Evolutionary conservation across 2,113 vertebrate species (phyloP), one percentile per base, ranked within the genome.

Genomic region (Hymenochirus boettgeri): DNA sequence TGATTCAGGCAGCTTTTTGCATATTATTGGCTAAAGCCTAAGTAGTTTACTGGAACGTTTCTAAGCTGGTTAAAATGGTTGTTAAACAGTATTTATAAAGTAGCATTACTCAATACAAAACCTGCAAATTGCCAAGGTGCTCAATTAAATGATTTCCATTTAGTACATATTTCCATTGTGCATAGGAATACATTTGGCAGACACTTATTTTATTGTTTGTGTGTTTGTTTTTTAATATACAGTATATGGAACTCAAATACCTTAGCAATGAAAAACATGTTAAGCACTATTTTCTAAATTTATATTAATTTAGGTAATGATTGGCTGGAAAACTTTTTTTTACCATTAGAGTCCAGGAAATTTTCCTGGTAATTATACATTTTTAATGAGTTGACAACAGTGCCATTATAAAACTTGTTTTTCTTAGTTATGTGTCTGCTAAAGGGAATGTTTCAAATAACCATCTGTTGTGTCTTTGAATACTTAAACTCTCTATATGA

Each of bases 141-240:
- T 71, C 46, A 57, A 64, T 19, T 26, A 24, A 65, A 27, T 42
- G 54, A 51, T 13, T 18, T n/a, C n/a, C n/a, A n/a, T n/a, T 17
- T 17, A 80, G 77, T 80, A 77, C 71, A 79, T 83, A 80, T 78
- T 74, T 77, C 75, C 78, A 76, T 83, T 86, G 82, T 82, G 22
- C 77, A 76, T 72, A 77, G 82, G 75, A 83, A 77, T 83, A 75
- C 81, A 75, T 86, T 85, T 72, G 73, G 73, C 86, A 81, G 77
- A 79, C 79, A 82, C 79, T 81, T 82, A 73, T 74, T 69, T 80
- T 56, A 76, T 77, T 75, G 65, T 78, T 77, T 74, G 77, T 80
- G 80, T 72, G 73, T 54, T 72, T 73, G 77, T 80, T 72, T 77
- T 80, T 72, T 7, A 67, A 72, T 48, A n/a, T n/a, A n/a, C 7